A percentile compares a stretch with the other conserved stretches of the same genome.
These are phyloP conservation scores for Rousettus madagascariensis DNA, from an alignment of 2,797 vertebrate species.

Conservation along the genomic window DNA sequence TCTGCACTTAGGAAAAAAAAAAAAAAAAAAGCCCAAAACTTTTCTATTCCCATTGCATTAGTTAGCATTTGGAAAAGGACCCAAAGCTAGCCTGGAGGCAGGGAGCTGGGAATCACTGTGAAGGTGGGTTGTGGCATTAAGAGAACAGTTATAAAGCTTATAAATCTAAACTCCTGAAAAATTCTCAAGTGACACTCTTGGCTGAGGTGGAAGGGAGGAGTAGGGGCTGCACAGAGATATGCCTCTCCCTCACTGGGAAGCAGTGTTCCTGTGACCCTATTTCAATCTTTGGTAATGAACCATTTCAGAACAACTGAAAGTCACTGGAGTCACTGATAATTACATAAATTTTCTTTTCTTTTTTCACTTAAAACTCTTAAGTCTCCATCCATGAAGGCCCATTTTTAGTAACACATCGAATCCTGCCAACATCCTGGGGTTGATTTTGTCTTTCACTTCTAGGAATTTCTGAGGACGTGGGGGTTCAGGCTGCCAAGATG, in stretches of 20 bases:
- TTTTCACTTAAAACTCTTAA: slow-evolving; percentile 58
- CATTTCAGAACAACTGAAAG: slow-evolving; percentile 53
- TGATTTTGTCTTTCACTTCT: slow-evolving; percentile 73
- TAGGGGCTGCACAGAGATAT: not conserved
- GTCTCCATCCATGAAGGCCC: slow-evolving; percentile 67
- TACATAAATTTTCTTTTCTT: slow-evolving; percentile 52
- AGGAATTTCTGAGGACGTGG: slow-evolving; percentile 70
- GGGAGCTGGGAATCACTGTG: not conserved
- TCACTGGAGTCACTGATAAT: slow-evolving; percentile 56
- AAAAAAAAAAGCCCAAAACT: no score
- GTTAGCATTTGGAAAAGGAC: slow-evolving; percentile 43
- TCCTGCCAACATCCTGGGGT: slow-evolving; percentile 69
- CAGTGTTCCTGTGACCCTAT: not conserved
- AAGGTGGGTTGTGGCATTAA: slow-evolving; percentile 24
- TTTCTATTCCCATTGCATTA: not conserved
- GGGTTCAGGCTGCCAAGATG: slow-evolving; percentile 58
- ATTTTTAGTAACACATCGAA: slow-evolving; percentile 73
- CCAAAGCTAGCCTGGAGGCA: slow-evolving; percentile 6
- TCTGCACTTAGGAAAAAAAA: no score
- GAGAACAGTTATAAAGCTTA: not conserved
- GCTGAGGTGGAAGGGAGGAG: slow-evolving; percentile 6
- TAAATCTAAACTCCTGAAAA: not conserved
- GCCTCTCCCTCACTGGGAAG: slow-evolving; percentile 8
- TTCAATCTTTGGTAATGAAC: slow-evolving; percentile 55
- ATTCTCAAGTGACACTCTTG: slow-evolving; percentile 3